A percentile compares a stretch with the other conserved stretches of the same genome.
phyloP scores from a whole-genome alignment of 2,797 vertebrate species.

The Intellagama lesueurii region DNA sequence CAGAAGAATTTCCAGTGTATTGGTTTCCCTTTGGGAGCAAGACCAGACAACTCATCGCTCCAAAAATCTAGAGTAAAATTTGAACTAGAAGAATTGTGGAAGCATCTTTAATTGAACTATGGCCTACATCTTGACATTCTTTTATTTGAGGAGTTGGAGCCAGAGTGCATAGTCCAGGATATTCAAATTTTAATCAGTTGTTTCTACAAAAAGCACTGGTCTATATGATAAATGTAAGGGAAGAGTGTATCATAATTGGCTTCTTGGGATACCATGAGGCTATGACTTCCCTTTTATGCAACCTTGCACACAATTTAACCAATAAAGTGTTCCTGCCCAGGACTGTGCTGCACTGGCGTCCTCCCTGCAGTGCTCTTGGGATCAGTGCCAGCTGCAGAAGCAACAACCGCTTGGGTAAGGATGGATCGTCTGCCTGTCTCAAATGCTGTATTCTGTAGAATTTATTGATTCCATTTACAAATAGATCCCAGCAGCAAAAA shows the following conservation, averaged over 20 bases:
- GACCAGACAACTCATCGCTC: no score
- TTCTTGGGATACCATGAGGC: slow-evolving; percentile 56
- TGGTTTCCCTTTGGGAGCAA: no score
- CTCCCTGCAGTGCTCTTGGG: slow-evolving; percentile 56
- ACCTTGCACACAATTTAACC: slow-evolving; percentile 33
- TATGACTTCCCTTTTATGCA: slow-evolving; percentile 64
- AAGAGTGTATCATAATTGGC: slow-evolving; percentile 41
- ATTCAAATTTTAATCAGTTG: background rate
- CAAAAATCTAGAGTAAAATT: no score
- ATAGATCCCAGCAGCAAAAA: slow-evolving; percentile 51
- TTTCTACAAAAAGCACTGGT: background rate
- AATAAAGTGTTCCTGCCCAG: slow-evolving; percentile 57
- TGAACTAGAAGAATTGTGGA: no score
- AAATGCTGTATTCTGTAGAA: slow-evolving; percentile 44
- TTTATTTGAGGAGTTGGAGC: background rate
- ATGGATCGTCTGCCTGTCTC: slow-evolving; percentile 65
- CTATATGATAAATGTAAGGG: slow-evolving; percentile 25
- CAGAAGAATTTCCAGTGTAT: no score
- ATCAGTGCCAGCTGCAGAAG: slow-evolving; percentile 67
- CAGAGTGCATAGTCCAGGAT: background rate
- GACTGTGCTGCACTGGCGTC: slow-evolving; percentile 40
- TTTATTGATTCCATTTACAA: slow-evolving; percentile 65
- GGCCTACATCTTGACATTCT: no score
- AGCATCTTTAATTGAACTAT: no score
- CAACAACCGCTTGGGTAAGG: slow-evolving; percentile 52